Evolutionary conservation across 1,140 invertebrate genomes (phyloP).

Genomic region (Heliothis virescens): DNA sequence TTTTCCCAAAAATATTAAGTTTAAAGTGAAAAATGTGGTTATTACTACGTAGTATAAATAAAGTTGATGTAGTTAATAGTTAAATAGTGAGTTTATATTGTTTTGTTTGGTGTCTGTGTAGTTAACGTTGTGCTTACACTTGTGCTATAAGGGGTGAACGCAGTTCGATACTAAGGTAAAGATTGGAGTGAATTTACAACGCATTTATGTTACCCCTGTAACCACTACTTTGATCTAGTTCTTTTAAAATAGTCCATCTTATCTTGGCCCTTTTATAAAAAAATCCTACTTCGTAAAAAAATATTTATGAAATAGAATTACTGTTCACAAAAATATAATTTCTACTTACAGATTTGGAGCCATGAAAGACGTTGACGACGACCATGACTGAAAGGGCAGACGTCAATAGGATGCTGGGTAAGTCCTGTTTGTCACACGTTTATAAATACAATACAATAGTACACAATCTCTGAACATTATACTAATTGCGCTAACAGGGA

Average conservation of each 20-base stretch:
- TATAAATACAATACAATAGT: neutral
- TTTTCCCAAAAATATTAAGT: constrained; percentile 59
- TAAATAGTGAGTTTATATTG: constrained; percentile 46
- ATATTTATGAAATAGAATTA: too few relatives aligned
- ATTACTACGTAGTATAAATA: constrained; percentile 46
- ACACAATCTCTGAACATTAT: neutral
- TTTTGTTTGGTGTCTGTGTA: constrained; percentile 70
- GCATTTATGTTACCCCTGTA: neutral
- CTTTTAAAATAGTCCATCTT: neutral
- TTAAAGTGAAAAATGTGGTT: constrained; percentile 64
- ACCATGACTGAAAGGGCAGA: constrained; percentile 83
- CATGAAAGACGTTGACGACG: constrained; percentile 81
- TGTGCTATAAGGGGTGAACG: constrained; percentile 51
- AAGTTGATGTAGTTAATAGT: constrained; percentile 50
- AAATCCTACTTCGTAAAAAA: neutral
- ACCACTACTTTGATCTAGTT: too few relatives aligned
- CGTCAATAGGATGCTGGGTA: constrained; percentile 83
- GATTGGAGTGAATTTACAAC: constrained; percentile 27
- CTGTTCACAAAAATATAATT: neutral
- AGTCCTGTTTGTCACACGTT: constrained; percentile 54
- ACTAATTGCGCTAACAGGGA: constrained; percentile 6
- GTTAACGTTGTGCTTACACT: constrained; percentile 68
- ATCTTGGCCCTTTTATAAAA: neutral
- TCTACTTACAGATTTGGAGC: constrained; percentile 70
- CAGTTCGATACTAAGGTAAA: constrained; percentile 61